Base-by-base conservation (phyloP, 2,113 vertebrate species). In the Limnothrissa miodon region DNA sequence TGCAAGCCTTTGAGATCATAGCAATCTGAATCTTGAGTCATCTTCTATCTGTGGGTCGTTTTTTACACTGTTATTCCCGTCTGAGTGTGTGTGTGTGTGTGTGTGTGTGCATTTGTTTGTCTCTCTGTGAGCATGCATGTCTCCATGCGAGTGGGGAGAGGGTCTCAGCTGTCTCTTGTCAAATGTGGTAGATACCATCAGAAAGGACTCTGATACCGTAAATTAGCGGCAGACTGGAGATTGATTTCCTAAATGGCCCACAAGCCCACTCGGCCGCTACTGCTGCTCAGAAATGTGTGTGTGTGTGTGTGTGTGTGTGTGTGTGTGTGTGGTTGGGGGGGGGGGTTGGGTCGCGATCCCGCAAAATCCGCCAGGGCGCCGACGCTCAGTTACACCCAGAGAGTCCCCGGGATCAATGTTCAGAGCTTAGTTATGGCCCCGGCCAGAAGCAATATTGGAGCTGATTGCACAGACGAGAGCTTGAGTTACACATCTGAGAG, bases 171-270 rank as follows among this genome's bases (percentile, higher is more conserved):
- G 81, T 62, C 88, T 88, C 90, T 89, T 85, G 88, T 87, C 89
- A 90, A 83, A 89, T 89, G 88, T 86, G 85, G 83, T 81, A 90
- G 94, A 94, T 93, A 93, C 90, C 91, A 94, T 94, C 92, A 88
- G 84, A 91, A 88, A n/a, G 85, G 87, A 78, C 86, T 89, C 87
- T 91, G 93, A 93, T 94, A 92, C 90, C 86, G 89, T 87, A 91
- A 93, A 93, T 93, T 91, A 93, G 92, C 90, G 90, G 88, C 86
- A 87, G 89, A 86, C 89, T 90, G 84, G 83, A 90, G 90, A 94
- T 94, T 93, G 93, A 94, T 95, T 92, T 66, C 93, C 90, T 94
- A 93, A 86, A 94, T 92, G 93, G 89, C 89, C 82, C 87, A 91
- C 90, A 90, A 4, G 42, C 42, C 6, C 2, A 2, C 90, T 1